Evolutionary conservation across 2,797 vertebrate genomes (phyloP), one percentile per base, ranked within the genome.

Genomic region (Loris lydekkerianus): DNA sequence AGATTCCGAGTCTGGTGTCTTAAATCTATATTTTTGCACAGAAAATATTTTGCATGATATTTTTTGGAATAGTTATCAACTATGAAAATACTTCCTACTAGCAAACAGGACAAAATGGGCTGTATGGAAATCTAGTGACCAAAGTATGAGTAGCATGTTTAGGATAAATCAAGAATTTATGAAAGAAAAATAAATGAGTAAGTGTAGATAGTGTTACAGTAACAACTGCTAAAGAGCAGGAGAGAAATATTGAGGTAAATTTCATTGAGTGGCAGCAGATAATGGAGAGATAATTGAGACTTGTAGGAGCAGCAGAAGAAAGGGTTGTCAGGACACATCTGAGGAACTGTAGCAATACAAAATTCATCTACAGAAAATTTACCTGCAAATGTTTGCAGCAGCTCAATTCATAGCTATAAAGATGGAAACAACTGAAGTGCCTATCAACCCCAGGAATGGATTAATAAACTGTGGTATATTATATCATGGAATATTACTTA

Each of bases 41-140:
- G 15, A 34, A 34, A 34, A 34, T 34, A 34, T 34, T 34, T 34
- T 34, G 34, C 34, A 34, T 60, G 31, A 4, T 80, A 84, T 29
- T 86, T 91, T 89, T 92, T 67, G 43, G 31, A 40, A 76, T 87
- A 69, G 56, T 84, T 43, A 70, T 77, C 8, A 90, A 92, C 25
- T 46, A 76, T 70, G 25, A 82, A 86, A 93, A 90, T 70, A 93
- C 10, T 72, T 80, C 37, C 21, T 83, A 18, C 25, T 43, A 69
- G 43, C 3, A 63, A 93, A 60, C 7, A 84, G 21, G 49, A 73
- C 8, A 87, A 34, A n/a, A 76, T 11, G 7, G 5, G 9, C n/a
- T 85, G 3, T 25, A 29, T 20, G 3, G 60, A 83, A 95, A 82
- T 2, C 5, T 76, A 76, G 9, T 56, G 61, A 93, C 29, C 20